A percentile compares a stretch with the other conserved stretches of the same genome.
Conservation (phyloP, 2,797 vertebrate species). For the Typhlichthys eigenmanni region DNA sequence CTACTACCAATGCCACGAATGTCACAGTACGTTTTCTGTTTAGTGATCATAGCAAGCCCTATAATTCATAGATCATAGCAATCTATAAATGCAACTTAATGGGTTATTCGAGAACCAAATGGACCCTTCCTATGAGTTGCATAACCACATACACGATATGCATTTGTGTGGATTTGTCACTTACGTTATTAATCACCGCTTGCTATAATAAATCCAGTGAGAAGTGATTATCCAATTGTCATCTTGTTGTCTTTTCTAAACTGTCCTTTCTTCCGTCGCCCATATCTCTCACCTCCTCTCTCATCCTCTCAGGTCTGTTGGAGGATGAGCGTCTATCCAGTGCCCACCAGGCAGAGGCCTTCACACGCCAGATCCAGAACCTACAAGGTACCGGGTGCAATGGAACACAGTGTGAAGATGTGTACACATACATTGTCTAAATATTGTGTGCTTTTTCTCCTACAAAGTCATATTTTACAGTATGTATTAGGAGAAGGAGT, state of each 20-base stretch:
- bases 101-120: too few species aligned
- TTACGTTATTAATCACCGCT: too few species aligned
- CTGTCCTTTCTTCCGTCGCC: constrained; percentile 5
- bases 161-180: background rate
- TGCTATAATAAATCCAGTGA: too few species aligned
- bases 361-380: constrained; percentile 89
- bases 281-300: background rate
- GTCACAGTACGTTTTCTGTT: too few species aligned
- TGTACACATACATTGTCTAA: background rate
- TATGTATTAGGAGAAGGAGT: too few species aligned
- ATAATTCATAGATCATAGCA: too few species aligned
- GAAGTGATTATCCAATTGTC: too few species aligned
- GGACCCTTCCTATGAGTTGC: background rate
- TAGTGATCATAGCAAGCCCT: too few species aligned
- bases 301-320: constrained; percentile 76
- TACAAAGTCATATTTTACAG: too few species aligned
- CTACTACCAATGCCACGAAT: too few species aligned
- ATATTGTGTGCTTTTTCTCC: background rate
- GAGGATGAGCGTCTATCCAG: constrained; percentile 89
- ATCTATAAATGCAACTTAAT: too few species aligned
- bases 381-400: constrained; percentile 80
- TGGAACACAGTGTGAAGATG: background rate
- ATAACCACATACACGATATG: background rate
- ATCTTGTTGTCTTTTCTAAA: constrained; percentile 1
- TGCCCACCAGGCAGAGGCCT: constrained; percentile 89